Conservation (phyloP, 1,140 invertebrate genomes). For the Drosophila ficusphila region DNA sequence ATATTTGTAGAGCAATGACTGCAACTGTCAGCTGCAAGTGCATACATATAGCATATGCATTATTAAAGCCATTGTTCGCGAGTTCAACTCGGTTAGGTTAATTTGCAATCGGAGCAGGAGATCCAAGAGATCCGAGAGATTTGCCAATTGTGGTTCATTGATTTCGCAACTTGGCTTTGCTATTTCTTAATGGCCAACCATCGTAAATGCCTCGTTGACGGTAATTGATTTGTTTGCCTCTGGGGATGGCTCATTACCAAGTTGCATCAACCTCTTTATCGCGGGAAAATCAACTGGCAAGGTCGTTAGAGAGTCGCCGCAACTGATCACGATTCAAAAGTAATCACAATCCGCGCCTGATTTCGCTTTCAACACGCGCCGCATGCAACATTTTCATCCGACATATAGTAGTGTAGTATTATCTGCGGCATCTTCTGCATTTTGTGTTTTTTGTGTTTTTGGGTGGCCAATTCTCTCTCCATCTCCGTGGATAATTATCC, state of each 20-base stretch:
- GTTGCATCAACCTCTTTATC: conserved; percentile 65
- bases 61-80: conserved; percentile 64
- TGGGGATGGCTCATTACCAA: conserved; percentile 42
- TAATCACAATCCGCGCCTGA: conserved; percentile 49
- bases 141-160: conserved; percentile 50
- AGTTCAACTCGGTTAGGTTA: conserved; percentile 44
- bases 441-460: conserved; percentile 30
- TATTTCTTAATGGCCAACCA: conserved; percentile 33
- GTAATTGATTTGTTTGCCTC: conserved; percentile 51
- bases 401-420: conserved; percentile 3
- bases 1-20: conserved; percentile 37
- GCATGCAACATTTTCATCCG: conserved; percentile 67
- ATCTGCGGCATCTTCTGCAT: conserved; percentile 29
- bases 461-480: conserved; percentile 36
- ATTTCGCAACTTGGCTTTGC: conserved; percentile 53
- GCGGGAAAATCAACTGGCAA: conserved; percentile 59
- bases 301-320: conserved; percentile 67
- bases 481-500: conserved; percentile 57
- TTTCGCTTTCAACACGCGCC: conserved; percentile 71
- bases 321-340: conserved; percentile 48
- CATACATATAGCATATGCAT: conserved; percentile 25
- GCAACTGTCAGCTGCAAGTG: conserved; percentile 45
- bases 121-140: conserved; percentile 20
- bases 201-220: conserved; percentile 7
- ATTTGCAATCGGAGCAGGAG: conserved; percentile 33